Percentiles rank a stretch among this genome's conserved stretches.
These are phyloP conservation scores for Rutilus rutilus DNA, from an alignment of 2,113 vertebrate genomes.

Conservation along the genomic window DNA sequence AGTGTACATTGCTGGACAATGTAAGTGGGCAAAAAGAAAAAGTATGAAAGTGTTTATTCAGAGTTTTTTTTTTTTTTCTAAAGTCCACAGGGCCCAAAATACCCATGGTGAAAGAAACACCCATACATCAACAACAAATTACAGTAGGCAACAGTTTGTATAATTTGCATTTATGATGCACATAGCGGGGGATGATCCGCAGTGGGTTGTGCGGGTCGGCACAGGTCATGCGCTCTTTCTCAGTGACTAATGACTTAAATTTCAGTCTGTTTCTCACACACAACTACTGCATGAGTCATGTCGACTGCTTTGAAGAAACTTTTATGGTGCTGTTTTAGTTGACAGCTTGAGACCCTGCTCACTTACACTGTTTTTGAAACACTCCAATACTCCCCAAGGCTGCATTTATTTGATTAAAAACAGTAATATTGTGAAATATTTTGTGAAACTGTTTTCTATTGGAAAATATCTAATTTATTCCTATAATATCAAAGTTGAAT, in stretches of 20 bases:
- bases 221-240: slow-evolving; percentile 2
- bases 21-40: background rate
- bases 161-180: slow-evolving; percentile 14
- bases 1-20: background rate
- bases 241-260: slow-evolving; percentile 29
- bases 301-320: background rate
- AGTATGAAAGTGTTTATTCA: background rate
- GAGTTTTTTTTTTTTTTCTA: background rate
- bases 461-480: background rate
- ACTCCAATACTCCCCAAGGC: background rate
- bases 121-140: slow-evolving; percentile 17
- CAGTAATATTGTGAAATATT: background rate
- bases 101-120: background rate
- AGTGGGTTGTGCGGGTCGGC: slow-evolving; percentile 11
- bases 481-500: background rate
- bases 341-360: background rate
- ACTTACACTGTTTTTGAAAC: background rate
- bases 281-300: slow-evolving; percentile 5
- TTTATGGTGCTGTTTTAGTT: background rate
- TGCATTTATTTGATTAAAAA: background rate
- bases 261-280: background rate
- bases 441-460: background rate
- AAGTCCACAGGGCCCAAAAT: slow-evolving; percentile 9
- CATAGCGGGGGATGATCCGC: background rate
- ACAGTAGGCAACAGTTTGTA: background rate